A percentile compares a stretch with the other conserved stretches of the same genome.
phyloP scores from a whole-genome alignment of 1,140 invertebrate species.

The Linepithema humile region DNA sequence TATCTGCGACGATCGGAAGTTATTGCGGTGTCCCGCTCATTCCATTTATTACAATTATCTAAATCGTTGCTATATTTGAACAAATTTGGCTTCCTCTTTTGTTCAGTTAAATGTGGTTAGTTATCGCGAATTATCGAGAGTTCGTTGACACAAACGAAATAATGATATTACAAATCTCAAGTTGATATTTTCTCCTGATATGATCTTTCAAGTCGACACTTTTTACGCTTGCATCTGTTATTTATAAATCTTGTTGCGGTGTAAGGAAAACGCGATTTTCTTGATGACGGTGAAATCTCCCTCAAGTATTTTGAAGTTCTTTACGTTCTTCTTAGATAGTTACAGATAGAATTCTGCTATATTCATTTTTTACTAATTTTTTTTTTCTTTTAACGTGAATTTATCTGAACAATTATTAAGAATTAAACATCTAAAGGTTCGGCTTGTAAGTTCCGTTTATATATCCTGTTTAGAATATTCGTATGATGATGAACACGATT shows the following conservation, averaged over 20 bases:
- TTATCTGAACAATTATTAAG: background rate
- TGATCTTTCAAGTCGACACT: background rate
- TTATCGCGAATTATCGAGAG: background rate
- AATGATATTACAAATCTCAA: constrained; percentile 15
- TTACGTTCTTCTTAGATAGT: background rate
- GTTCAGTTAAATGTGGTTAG: background rate
- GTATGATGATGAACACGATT: background rate
- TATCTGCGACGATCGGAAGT: background rate
- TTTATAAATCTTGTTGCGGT: constrained; percentile 26
- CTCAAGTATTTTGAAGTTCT: background rate
- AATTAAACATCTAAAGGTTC: background rate
- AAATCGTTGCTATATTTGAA: background rate
- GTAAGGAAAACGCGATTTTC: constrained; percentile 11
- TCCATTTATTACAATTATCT: background rate
- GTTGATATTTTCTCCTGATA: constrained; percentile 34
- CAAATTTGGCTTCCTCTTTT: background rate
- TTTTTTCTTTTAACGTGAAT: background rate
- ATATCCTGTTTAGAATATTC: background rate
- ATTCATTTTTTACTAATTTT: background rate
- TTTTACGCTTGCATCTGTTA: constrained; percentile 3
- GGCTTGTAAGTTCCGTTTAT: too few species aligned
- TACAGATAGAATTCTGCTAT: background rate
- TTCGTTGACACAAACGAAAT: background rate
- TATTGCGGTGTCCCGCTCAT: background rate
- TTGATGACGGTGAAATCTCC: background rate